A percentile compares a stretch with the other conserved stretches of the same genome.
Evolutionary conservation across 2,888 invertebrate species (phyloP).

Genomic region (Eupithecia insigniata): DNA sequence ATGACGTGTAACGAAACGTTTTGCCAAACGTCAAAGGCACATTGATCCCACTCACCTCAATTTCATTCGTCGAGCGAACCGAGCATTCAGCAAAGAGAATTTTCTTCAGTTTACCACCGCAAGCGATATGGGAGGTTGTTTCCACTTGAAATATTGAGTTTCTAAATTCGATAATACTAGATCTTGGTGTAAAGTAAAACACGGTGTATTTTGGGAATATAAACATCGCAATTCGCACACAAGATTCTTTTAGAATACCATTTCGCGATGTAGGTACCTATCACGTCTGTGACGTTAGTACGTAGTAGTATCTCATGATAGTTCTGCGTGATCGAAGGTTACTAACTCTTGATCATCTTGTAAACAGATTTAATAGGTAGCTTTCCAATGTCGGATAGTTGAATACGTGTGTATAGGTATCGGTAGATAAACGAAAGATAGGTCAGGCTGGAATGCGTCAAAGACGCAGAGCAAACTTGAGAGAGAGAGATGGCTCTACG

Average conservation of each 20-base stretch:
- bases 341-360: slow-evolving; percentile 5
- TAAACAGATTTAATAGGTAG: background rate
- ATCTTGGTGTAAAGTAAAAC: no score
- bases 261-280: background rate
- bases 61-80: slow-evolving; percentile 9
- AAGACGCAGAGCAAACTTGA: no score
- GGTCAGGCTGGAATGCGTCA: background rate
- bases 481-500: no score
- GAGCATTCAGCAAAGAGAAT: no score
- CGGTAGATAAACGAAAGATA: background rate
- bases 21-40: slow-evolving; percentile 27
- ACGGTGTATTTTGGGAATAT: background rate
- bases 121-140: no score
- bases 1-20: slow-evolving; percentile 20
- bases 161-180: no score
- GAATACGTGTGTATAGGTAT: no score
- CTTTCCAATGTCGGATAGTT: background rate
- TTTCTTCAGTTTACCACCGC: no score
- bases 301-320: slow-evolving; percentile 22
- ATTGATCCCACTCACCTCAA: slow-evolving; percentile 11
- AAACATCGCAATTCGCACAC: slow-evolving; percentile 4
- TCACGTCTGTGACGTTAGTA: slow-evolving; percentile 2
- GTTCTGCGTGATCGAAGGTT: slow-evolving; percentile 15
- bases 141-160: no score
- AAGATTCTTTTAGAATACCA: slow-evolving; percentile 5